Conservation (phyloP, 2,797 vertebrate species). For the Gadopsis bispinosus region DNA sequence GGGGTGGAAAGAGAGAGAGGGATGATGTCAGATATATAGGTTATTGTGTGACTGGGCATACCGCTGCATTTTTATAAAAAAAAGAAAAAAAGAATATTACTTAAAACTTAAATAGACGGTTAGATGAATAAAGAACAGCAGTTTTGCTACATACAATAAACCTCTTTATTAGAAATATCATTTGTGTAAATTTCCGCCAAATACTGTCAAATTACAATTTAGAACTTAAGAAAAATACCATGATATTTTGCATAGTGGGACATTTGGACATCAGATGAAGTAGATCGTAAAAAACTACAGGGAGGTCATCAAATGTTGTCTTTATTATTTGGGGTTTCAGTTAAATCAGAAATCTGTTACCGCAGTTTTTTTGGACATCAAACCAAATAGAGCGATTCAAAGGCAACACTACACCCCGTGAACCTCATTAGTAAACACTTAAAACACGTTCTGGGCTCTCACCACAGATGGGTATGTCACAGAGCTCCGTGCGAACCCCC, state of each 20-base stretch:
- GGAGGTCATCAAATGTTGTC: neutral
- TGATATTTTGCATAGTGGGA: neutral
- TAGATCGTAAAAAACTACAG: neutral
- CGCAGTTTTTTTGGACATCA: neutral
- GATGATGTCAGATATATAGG: neutral
- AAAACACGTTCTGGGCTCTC: slow-evolving; percentile 58
- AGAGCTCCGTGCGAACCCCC: slow-evolving; percentile 92
- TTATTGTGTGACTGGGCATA: neutral
- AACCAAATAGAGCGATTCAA: neutral
- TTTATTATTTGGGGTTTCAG: neutral
- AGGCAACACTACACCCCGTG: neutral
- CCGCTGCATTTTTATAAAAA: neutral
- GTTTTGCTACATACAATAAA: slow-evolving; percentile 1
- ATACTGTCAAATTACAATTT: neutral
- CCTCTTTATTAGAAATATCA: neutral
- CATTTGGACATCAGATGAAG: neutral
- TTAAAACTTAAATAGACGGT: neutral
- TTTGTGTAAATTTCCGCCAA: neutral
- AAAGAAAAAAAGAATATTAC: too few relatives aligned
- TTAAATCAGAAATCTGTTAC: neutral
- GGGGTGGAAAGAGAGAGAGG: slow-evolving; percentile 9
- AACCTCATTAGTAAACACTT: neutral
- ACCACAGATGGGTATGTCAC: slow-evolving; percentile 95
- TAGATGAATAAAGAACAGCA: neutral
- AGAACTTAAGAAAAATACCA: neutral